Evolutionary conservation across 2,888 invertebrate genomes (phyloP).

Genomic region (Lymantria monacha): DNA sequence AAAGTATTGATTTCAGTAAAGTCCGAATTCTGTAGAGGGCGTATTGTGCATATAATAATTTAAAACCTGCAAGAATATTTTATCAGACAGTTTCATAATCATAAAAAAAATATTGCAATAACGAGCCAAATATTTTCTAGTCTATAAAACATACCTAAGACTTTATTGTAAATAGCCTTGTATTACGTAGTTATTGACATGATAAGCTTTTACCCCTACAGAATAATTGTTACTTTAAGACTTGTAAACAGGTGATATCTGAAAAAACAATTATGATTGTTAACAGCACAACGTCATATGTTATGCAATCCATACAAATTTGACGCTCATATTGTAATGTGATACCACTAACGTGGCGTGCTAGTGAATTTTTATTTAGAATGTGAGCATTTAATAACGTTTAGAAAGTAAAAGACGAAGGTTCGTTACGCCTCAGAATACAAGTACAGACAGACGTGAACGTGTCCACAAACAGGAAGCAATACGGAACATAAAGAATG

Average conservation of each 20-base stretch:
- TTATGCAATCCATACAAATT: constrained; percentile 25
- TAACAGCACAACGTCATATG: constrained; percentile 19
- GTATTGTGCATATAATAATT: too few relatives aligned
- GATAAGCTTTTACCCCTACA: too few relatives aligned
- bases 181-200: too few relatives aligned
- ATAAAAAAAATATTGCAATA: too few relatives aligned
- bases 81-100: too few relatives aligned
- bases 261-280: constrained; percentile 16
- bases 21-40: too few relatives aligned
- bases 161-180: too few relatives aligned
- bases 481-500: constrained; percentile 28
- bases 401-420: constrained; percentile 37
- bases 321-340: constrained; percentile 25
- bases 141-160: too few relatives aligned
- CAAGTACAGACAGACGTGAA: constrained; percentile 30
- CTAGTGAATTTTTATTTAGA: constrained; percentile 31
- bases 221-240: too few relatives aligned
- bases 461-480: constrained; percentile 36
- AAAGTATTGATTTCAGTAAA: too few relatives aligned
- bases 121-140: too few relatives aligned
- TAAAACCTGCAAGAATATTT: too few relatives aligned
- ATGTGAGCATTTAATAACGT: constrained; percentile 29
- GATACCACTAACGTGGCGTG: constrained; percentile 24
- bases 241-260: constrained; percentile 1
- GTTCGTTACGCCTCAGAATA: constrained; percentile 24